Conservation (phyloP, 2,113 vertebrate species). For the Myotis lucifugus region DNA sequence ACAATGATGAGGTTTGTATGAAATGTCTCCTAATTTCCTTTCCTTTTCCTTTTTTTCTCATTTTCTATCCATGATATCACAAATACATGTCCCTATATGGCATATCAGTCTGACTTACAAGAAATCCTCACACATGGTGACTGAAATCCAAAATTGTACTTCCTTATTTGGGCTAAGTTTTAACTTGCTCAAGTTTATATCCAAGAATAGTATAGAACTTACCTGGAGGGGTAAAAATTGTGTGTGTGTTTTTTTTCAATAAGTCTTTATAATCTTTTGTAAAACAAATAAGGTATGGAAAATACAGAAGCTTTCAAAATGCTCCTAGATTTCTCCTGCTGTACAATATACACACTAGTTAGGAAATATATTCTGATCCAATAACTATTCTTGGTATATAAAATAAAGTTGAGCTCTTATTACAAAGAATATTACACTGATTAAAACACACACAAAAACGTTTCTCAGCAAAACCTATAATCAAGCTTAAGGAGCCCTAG, state of each 20-base stretch:
- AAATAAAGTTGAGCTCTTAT: conserved; percentile 37
- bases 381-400: background rate
- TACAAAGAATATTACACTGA: background rate
- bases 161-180: background rate
- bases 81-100: background rate
- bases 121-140: background rate
- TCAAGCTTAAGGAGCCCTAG: background rate
- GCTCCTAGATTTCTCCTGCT: background rate
- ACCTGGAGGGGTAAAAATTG: background rate
- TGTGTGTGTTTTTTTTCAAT: background rate
- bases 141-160: background rate
- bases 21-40: conserved; percentile 38
- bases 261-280: background rate
- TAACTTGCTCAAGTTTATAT: background rate
- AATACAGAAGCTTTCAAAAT: conserved; percentile 12
- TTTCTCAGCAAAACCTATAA: background rate
- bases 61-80: conserved; percentile 12
- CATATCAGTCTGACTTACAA: background rate
- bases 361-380: background rate
- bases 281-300: background rate
- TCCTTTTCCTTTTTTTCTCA: conserved; percentile 44
- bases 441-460: background rate
- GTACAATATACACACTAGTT: background rate
- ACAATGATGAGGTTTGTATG: conserved; percentile 42
- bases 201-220: background rate